phyloP scores from a whole-genome alignment of 2,113 vertebrate genomes.

The Larimichthys crocea region DNA sequence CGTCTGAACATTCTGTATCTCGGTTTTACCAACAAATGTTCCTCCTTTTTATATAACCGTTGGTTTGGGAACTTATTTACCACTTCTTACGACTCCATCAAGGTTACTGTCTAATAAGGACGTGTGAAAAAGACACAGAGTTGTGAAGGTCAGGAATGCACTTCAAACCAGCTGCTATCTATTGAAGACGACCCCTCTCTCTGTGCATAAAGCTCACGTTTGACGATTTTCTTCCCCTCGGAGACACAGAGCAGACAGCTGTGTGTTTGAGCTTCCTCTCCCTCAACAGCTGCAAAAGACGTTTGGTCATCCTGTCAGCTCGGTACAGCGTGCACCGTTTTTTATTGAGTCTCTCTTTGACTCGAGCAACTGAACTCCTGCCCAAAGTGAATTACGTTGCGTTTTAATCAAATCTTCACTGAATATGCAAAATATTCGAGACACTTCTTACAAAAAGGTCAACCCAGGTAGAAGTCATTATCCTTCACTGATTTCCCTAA shows the following conservation, averaged over 20 bases:
- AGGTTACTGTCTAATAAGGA: constrained; percentile 45
- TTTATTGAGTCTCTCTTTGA: constrained; percentile 16
- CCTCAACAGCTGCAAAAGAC: constrained; percentile 33
- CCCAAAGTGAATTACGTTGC: constrained; percentile 19
- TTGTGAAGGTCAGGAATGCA: constrained; percentile 59
- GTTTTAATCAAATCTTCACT: constrained; percentile 53
- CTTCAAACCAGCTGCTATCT: constrained; percentile 64
- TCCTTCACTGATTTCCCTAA: constrained; percentile 56
- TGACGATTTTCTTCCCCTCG: constrained; percentile 37
- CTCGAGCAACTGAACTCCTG: neutral
- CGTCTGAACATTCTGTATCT: neutral
- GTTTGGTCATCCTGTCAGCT: constrained; percentile 25
- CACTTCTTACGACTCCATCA: neutral
- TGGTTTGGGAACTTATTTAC: constrained; percentile 35
- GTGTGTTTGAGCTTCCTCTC: constrained; percentile 37
- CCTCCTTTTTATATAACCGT: neutral
- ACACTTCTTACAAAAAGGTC: constrained; percentile 48
- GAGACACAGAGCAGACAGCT: constrained; percentile 61
- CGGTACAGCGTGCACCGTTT: constrained; percentile 6
- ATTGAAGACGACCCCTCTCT: constrained; percentile 43
- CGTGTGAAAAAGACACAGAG: constrained; percentile 49
- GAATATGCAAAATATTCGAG: constrained; percentile 55
- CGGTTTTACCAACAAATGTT: neutral
- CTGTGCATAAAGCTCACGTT: constrained; percentile 3
- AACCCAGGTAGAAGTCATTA: constrained; percentile 61